Evolutionary conservation across 2,797 vertebrate species (phyloP).

Genomic region (Meriones psammophilus): DNA sequence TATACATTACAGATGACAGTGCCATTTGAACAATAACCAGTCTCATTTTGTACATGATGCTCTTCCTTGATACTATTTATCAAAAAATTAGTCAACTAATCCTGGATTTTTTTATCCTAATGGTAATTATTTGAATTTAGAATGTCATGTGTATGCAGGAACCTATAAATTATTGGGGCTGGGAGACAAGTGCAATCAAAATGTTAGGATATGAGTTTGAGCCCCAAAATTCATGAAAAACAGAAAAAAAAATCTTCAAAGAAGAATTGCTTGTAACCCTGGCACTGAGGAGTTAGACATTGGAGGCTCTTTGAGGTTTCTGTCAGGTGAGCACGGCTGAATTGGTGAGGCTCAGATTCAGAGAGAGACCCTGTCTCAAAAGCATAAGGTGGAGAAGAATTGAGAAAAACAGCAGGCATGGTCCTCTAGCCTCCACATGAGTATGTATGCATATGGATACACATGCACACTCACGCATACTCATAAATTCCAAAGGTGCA

Average conservation of each 20-base stretch:
- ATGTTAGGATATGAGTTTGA: background rate
- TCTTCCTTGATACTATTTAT: background rate
- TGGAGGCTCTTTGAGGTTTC: background rate
- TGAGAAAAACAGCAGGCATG: background rate
- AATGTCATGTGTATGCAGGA: background rate
- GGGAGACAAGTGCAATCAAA: background rate
- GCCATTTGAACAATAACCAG: background rate
- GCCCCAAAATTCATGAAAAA: background rate
- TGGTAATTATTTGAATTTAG: conserved; percentile 1
- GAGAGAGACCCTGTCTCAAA: background rate
- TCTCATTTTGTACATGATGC: conserved; percentile 30
- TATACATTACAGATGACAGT: background rate
- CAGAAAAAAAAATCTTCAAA: background rate
- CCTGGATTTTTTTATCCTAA: background rate
- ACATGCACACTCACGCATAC: background rate
- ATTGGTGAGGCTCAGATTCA: background rate
- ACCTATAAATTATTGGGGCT: background rate
- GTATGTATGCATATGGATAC: background rate
- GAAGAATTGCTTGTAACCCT: background rate
- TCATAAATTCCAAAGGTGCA: conserved; percentile 3
- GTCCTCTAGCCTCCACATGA: background rate
- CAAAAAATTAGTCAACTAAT: background rate
- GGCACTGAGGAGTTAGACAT: too few species aligned
- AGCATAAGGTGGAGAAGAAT: background rate
- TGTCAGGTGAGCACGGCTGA: background rate